phyloP scores from a whole-genome alignment of 2,797 vertebrate species.

The Lutjanus campechanus region DNA sequence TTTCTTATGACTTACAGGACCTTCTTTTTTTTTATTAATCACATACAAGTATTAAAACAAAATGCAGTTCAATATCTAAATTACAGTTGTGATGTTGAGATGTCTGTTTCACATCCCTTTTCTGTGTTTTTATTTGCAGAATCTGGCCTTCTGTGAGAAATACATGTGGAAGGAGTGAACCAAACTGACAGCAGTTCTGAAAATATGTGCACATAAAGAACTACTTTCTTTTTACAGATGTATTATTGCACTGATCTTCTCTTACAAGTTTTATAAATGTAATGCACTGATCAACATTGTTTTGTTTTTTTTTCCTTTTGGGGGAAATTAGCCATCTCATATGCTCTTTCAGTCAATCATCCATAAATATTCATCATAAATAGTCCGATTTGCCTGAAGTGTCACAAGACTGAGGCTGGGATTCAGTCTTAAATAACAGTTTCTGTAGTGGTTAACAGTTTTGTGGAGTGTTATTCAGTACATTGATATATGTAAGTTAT shows the following conservation, averaged over 20 bases:
- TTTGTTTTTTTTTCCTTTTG: conserved; percentile 15
- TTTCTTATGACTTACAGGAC: too few relatives aligned
- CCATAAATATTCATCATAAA: conserved; percentile 5
- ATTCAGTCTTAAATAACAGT: conserved; percentile 37
- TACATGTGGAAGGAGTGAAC: conserved; percentile 74
- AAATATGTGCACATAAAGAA: background rate
- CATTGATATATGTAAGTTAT: background rate
- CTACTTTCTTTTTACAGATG: conserved; percentile 13
- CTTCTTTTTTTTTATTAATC: too few relatives aligned
- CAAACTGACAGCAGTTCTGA: background rate
- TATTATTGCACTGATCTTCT: conserved; percentile 25
- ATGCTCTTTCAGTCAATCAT: conserved; percentile 3
- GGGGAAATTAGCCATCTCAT: background rate
- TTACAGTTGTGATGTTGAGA: background rate
- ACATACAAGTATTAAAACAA: background rate
- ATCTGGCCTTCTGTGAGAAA: conserved; percentile 81
- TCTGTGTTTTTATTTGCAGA: conserved; percentile 69
- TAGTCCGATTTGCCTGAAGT: conserved; percentile 28
- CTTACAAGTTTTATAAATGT: conserved; percentile 35
- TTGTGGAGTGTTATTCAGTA: conserved; percentile 25
- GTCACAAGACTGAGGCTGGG: conserved; percentile 28
- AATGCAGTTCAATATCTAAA: background rate
- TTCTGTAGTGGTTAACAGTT: conserved; percentile 18
- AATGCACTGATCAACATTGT: conserved; percentile 46
- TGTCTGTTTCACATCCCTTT: conserved; percentile 4